These are phyloP conservation scores for Hirundo rustica DNA, from an alignment of 2,797 vertebrate genomes.

Conservation along the genomic window DNA sequence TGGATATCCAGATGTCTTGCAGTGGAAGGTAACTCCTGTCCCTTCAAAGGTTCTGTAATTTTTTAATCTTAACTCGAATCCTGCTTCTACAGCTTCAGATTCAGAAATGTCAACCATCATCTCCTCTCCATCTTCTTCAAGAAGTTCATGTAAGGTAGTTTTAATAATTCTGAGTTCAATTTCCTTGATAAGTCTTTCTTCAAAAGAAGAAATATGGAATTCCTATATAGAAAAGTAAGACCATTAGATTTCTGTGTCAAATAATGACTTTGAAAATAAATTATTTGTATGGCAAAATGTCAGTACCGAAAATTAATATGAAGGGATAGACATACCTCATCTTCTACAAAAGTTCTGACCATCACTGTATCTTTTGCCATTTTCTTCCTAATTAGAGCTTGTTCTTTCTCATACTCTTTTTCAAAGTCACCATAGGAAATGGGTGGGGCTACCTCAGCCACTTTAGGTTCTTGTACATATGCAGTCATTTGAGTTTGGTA, in stretches of 20 bases:
- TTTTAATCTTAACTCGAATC: constrained; percentile 88
- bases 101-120: constrained; percentile 86
- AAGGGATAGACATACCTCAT: constrained; percentile 80
- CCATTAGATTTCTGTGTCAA: background rate
- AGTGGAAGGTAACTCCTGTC: constrained; percentile 94
- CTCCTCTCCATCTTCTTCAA: constrained; percentile 91
- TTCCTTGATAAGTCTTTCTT: constrained; percentile 94
- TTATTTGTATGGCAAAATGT: background rate
- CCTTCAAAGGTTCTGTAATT: constrained; percentile 95
- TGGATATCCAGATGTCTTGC: constrained; percentile 89
- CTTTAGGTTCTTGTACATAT: constrained; percentile 84
- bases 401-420: constrained; percentile 88
- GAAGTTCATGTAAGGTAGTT: constrained; percentile 89
- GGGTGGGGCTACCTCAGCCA: constrained; percentile 80
- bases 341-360: constrained; percentile 86
- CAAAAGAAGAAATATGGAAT: constrained; percentile 94
- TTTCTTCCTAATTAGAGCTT: constrained; percentile 85
- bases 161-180: constrained; percentile 94
- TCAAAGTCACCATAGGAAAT: constrained; percentile 84
- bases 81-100: constrained; percentile 84
- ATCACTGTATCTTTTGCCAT: constrained; percentile 87
- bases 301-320: background rate
- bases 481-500: constrained; percentile 86
- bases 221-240: constrained; percentile 79
- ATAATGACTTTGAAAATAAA: background rate